Percentiles rank a stretch among this genome's conserved stretches.
Evolutionary conservation across 2,797 vertebrate species (phyloP).

Genomic region (Eospalax fontanierii): DNA sequence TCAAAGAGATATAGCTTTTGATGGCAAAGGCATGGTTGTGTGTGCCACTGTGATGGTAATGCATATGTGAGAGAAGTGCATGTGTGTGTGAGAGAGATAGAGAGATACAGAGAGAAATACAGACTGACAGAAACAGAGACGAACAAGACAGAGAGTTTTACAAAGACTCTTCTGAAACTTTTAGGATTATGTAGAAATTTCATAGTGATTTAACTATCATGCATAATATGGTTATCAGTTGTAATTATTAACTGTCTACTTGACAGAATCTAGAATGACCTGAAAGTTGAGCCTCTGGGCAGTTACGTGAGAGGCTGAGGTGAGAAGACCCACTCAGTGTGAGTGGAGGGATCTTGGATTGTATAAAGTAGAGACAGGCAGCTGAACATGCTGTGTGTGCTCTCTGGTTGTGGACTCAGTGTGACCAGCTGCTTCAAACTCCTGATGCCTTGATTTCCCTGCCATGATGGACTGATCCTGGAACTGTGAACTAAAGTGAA

Average conservation of each 20-base stretch:
- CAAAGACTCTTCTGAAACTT: neutral
- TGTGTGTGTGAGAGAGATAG: neutral
- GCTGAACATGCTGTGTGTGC: neutral
- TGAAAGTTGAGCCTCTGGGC: neutral
- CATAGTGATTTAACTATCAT: neutral
- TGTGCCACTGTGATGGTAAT: neutral
- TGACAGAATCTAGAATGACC: neutral
- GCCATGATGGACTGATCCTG: neutral
- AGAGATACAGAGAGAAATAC: neutral
- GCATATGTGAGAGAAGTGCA: no score
- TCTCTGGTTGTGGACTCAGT: neutral
- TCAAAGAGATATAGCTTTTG: neutral
- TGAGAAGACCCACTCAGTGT: neutral
- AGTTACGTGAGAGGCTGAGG: neutral
- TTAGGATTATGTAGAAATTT: neutral
- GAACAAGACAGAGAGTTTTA: neutral
- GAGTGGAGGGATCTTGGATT: neutral
- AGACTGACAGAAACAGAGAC: no score
- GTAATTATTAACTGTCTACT: neutral
- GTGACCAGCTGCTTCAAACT: neutral
- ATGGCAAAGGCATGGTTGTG: neutral
- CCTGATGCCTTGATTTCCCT: neutral
- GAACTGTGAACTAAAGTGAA: neutral
- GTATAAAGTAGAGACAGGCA: neutral
- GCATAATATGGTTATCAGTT: neutral